Evolutionary conservation across 1,140 invertebrate genomes (phyloP), one percentile per base, ranked within the genome.

Genomic region (Meteorus sp.): DNA sequence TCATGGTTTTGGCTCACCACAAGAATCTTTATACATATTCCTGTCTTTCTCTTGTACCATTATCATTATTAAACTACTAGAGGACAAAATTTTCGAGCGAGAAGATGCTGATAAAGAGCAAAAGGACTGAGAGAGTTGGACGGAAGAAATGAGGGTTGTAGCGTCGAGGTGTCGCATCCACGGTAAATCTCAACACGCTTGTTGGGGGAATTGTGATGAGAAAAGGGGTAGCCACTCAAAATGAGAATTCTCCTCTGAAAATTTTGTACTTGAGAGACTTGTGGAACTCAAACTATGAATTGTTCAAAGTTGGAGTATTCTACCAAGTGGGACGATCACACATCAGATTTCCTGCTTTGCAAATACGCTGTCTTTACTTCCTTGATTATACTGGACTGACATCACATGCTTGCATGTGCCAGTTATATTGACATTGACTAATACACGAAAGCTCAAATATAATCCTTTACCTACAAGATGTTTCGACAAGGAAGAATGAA

Each of bases 1-100:
- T 53, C 68, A 63, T 58, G 63, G 47, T 48, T 27, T 29, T 19
- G 39, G 25, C 25, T 45, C 7, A 15, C 44, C 44, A 31, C 45
- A 19, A 9, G 9, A 43, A 6, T 17, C 39, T 43, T n/a, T n/a
- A n/a, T n/a, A n/a, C n/a, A n/a, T n/a, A n/a, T n/a, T n/a, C n/a
- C 15, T 15, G 9, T n/a, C 19, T 25, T 20, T 25, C 25, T 22
- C 19, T 23, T 31, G 35, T 52, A 7, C 22, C 11, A 6, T 17
- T 3, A 3, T 17, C 6, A 17, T 29, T n/a, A 51, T 13, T 4
- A 8, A 2, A 23, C 8, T 27, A 25, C 11, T 23, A 27, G 6
- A n/a, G 20, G 6, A 31, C 19, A 27, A 27, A 31, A 51, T 35
- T 43, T n/a, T n/a, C n/a, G n/a, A n/a, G n/a, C 11, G 15, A 35